These are phyloP conservation scores for Prionace glauca DNA, from an alignment of 2,797 vertebrate genomes.

Conservation along the genomic window DNA sequence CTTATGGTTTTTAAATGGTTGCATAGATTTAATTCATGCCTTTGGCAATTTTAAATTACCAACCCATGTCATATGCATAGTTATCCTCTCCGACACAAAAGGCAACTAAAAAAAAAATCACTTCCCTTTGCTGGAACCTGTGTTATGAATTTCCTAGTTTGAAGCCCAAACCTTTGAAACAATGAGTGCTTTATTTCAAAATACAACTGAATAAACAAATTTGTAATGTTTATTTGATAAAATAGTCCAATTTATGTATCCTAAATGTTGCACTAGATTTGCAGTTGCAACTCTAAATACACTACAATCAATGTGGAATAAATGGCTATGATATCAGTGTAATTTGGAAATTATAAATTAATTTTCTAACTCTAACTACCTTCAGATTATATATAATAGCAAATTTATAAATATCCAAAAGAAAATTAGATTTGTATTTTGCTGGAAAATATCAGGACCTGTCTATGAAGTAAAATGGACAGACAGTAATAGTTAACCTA, in stretches of 20 bases:
- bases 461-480: background rate
- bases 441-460: background rate
- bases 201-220: conserved; percentile 7
- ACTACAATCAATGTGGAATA: background rate
- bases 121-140: background rate
- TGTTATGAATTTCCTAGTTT: background rate
- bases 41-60: conserved; percentile 3
- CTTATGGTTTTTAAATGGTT: background rate
- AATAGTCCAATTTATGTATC: background rate
- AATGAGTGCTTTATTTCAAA: background rate
- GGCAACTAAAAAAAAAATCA: background rate
- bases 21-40: conserved; percentile 12
- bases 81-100: background rate
- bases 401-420: background rate
- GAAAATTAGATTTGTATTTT: background rate
- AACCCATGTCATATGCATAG: too few relatives aligned
- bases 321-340: background rate
- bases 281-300: background rate
- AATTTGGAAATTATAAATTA: conserved; percentile 5
- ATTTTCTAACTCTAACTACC: background rate
- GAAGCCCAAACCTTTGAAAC: background rate
- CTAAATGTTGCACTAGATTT: background rate
- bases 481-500: background rate
- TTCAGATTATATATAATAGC: conserved; percentile 9
- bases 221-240: background rate